Conservation (phyloP, 2,888 invertebrate species). For the Ceraclea dissimilis region DNA sequence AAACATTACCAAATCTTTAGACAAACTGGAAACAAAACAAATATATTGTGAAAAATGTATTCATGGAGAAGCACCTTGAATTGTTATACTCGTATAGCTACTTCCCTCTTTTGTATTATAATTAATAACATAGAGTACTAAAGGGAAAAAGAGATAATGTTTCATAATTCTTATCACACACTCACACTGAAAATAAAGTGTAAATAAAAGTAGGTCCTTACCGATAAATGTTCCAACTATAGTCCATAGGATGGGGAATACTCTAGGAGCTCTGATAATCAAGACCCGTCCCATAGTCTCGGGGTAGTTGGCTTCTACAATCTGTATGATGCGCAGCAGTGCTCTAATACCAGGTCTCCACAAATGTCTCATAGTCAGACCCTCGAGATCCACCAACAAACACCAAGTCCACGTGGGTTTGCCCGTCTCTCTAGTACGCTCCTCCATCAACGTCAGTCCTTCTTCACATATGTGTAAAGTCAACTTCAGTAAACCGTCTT, state of each 20-base stretch:
- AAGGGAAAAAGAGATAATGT: neutral
- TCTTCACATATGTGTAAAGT: slow-evolving; percentile 86
- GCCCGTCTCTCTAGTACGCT: slow-evolving; percentile 72
- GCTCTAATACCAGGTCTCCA: slow-evolving; percentile 89
- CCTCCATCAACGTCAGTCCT: slow-evolving; percentile 78
- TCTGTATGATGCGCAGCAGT: slow-evolving; percentile 52
- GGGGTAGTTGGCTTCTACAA: slow-evolving; percentile 90
- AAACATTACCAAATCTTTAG: neutral
- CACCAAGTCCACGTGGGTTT: slow-evolving; percentile 86
- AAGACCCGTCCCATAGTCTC: slow-evolving; percentile 90
- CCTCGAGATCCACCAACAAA: slow-evolving; percentile 85
- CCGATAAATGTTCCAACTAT: slow-evolving; percentile 90
- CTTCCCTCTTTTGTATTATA: no score
- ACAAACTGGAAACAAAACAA: no score
- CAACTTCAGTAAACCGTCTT: slow-evolving; percentile 84
- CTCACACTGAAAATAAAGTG: no score
- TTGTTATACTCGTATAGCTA: no score
- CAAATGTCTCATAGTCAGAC: slow-evolving; percentile 89
- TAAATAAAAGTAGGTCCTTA: slow-evolving; percentile 34
- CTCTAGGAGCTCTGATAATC: slow-evolving; percentile 85
- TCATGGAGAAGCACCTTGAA: no score
- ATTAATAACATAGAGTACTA: neutral
- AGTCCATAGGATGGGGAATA: slow-evolving; percentile 94
- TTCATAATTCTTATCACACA: no score
- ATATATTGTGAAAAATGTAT: no score